Evolutionary conservation across 2,888 invertebrate species (phyloP), one percentile per base, ranked within the genome.

Genomic region (Harpagoxenus sublaevis): DNA sequence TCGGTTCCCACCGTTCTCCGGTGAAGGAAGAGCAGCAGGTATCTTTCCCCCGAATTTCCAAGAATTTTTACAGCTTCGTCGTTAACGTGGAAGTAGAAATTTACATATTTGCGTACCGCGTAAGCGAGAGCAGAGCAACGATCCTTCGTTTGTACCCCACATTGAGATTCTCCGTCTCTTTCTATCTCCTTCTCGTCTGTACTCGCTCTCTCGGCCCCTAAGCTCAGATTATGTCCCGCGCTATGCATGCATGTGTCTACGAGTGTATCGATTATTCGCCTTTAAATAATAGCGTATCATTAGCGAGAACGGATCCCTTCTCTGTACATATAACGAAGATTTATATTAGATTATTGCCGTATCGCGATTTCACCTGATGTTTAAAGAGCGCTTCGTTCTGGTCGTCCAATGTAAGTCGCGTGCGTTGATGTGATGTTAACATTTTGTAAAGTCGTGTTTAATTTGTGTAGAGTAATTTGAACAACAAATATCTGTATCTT

Each of bases 51-150:
- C 77, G 62, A 84, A 82, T 89, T 88, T 89, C 85, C 87, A 89
- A 88, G 74, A 71, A 83, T 92, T 93, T 93, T 93, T 92, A 93
- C 91, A 89, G 91, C 92, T 92, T 91, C 74, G 78, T 89, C 88
- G 88, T 92, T 87, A 87, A 81, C 77, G 70, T 83, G 86, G 66
- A 87, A 78, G 57, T 90, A 87, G 87, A 87, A 35, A 81, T 87
- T 84, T 79, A 83, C 83, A 55, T 85, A 84, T 68, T 65, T 65
- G 42, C 81, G 68, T 86, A 84, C 75, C 51, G n/a, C 45, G n/a
- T 71, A 84, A 85, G n/a, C 66, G 84, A 86, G 85, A 86, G 85
- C 70, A 78, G 9, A 78, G 74, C 79, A 81, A 51, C 57, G 39
- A 15, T 68, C 77, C 70, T 35, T 71, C 45, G 45, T 83, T 75